Conservation (phyloP, 2,113 vertebrate species). For the Pluvialis apricaria region DNA sequence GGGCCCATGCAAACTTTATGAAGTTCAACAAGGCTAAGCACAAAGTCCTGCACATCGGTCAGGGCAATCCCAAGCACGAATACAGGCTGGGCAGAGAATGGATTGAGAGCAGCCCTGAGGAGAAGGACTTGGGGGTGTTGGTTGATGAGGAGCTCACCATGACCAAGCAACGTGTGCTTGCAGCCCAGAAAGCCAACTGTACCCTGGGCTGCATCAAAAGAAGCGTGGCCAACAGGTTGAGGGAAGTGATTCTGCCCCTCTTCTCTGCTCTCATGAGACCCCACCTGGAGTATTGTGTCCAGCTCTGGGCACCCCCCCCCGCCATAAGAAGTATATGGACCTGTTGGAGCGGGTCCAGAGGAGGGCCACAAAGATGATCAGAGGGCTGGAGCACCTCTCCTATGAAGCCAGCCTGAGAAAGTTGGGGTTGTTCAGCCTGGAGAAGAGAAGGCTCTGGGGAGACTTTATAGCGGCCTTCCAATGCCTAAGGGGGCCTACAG, state of each 20-base stretch:
- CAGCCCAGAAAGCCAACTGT: neutral
- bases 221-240: neutral
- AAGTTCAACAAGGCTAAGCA: neutral
- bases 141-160: neutral
- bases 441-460: neutral
- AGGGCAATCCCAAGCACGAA: neutral
- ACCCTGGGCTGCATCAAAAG: neutral
- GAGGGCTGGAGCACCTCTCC: neutral
- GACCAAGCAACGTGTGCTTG: neutral
- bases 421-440: neutral
- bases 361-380: neutral
- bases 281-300: neutral
- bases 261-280: neutral
- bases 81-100: neutral
- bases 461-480: neutral
- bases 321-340: neutral
- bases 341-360: neutral
- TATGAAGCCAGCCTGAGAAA: neutral
- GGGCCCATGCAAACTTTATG: neutral
- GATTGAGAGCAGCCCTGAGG: neutral
- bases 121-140: neutral
- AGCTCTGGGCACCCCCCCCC: neutral
- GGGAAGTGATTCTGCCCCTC: neutral
- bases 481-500: neutral
- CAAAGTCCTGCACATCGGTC: neutral